phyloP scores from a whole-genome alignment of 1,140 invertebrate species.

The Oncopodura yosiiana region DNA sequence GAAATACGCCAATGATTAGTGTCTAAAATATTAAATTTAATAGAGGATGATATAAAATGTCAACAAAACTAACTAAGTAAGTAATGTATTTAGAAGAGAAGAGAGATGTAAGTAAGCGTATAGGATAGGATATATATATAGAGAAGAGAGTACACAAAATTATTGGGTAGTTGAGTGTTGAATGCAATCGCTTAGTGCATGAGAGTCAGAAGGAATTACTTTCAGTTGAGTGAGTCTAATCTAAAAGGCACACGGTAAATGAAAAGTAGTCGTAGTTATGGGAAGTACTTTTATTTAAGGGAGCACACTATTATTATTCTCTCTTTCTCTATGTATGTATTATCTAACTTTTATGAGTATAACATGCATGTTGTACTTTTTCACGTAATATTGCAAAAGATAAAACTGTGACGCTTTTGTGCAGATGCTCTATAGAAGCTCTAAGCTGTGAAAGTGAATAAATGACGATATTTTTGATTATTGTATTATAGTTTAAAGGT shows the following conservation, averaged over 20 bases:
- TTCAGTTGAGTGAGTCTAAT: conserved; percentile 49
- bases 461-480: too few species aligned
- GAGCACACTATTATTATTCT: too few species aligned
- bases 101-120: neutral
- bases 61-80: neutral
- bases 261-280: conserved; percentile 9
- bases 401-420: neutral
- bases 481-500: too few species aligned
- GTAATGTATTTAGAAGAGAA: neutral
- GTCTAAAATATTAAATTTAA: too few species aligned
- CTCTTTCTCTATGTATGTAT: too few species aligned
- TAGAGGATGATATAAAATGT: neutral
- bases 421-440: too few species aligned
- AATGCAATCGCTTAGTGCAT: conserved; percentile 15
- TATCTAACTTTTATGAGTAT: too few species aligned
- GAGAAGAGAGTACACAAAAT: conserved; percentile 1
- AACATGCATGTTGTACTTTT: too few species aligned
- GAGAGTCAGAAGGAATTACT: conserved; percentile 40
- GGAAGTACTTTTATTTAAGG: too few species aligned
- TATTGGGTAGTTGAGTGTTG: conserved; percentile 3
- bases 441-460: too few species aligned
- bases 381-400: too few species aligned
- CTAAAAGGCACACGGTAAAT: conserved; percentile 41
- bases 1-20: too few species aligned
- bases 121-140: conserved; percentile 6